A percentile compares a stretch with the other conserved stretches of the same genome.
Conservation (phyloP, 2,113 vertebrate genomes). For the Reinhardtius hippoglossoides region DNA sequence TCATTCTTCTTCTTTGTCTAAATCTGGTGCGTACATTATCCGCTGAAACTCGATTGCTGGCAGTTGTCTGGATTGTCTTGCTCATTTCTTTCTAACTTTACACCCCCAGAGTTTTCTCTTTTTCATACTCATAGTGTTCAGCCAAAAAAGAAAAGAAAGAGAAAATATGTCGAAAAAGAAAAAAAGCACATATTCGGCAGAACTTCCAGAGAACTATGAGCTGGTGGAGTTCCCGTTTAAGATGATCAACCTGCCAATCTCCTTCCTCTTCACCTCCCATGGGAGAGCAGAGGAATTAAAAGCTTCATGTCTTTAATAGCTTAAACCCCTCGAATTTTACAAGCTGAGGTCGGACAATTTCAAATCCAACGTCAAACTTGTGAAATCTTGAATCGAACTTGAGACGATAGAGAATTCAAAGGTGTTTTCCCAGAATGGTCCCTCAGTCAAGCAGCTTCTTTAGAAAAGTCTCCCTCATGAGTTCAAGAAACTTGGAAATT, state of each 20-base stretch:
- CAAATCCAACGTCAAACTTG: slow-evolving; percentile 17
- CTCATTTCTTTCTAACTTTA: too few relatives aligned
- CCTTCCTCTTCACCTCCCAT: neutral
- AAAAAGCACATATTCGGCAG: neutral
- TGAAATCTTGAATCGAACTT: neutral
- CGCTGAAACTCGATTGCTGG: too few relatives aligned
- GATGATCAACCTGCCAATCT: neutral
- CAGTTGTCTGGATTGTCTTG: too few relatives aligned
- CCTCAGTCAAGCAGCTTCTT: slow-evolving; percentile 2
- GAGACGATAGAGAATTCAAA: too few relatives aligned
- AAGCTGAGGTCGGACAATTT: neutral
- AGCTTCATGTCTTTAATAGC: neutral
- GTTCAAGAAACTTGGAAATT: neutral
- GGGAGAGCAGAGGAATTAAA: slow-evolving; percentile 8
- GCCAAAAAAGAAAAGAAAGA: neutral
- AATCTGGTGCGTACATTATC: too few relatives aligned
- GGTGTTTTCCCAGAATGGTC: neutral
- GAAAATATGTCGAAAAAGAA: neutral
- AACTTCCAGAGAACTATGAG: neutral
- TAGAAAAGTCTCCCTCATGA: neutral
- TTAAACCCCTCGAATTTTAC: neutral
- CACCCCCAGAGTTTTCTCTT: neutral
- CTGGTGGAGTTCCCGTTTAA: neutral
- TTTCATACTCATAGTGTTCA: neutral
- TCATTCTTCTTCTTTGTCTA: too few relatives aligned